A percentile compares a stretch with the other conserved stretches of the same genome.
These are phyloP conservation scores for Drosophila quasianomalipes DNA, from an alignment of 2,888 invertebrate species.

Conservation along the genomic window DNA sequence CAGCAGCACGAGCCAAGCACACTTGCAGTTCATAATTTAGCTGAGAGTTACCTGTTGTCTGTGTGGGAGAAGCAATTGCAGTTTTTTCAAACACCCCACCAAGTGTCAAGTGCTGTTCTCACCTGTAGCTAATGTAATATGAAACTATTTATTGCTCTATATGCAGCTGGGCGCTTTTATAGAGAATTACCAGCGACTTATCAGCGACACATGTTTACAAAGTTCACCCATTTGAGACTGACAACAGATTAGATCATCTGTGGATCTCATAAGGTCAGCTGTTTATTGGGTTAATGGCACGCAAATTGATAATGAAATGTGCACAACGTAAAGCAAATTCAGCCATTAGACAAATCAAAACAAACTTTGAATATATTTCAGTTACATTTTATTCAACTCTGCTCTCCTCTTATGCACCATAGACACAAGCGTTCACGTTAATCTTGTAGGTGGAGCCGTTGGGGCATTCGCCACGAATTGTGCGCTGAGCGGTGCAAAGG, in stretches of 20 bases:
- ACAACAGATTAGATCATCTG: constrained; percentile 4
- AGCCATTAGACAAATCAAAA: constrained; percentile 23
- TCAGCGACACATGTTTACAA: constrained; percentile 36
- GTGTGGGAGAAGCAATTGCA: background rate
- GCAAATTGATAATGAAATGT: constrained; percentile 36
- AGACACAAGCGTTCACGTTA: constrained; percentile 81
- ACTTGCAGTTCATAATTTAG: constrained; percentile 52
- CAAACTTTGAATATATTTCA: constrained; percentile 15
- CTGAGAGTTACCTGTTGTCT: background rate
- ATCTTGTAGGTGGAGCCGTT: constrained; percentile 67
- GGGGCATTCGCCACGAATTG: constrained; percentile 82
- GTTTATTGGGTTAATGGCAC: constrained; percentile 42
- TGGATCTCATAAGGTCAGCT: constrained; percentile 12
- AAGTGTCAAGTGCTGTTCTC: constrained; percentile 8
- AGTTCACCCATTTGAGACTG: constrained; percentile 21
- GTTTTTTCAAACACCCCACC: constrained; percentile 5
- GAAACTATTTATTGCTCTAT: constrained; percentile 42
- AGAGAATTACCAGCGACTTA: constrained; percentile 31
- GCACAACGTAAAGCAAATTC: constrained; percentile 9
- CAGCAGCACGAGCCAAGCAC: constrained; percentile 57
- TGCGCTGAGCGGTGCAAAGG: constrained; percentile 72
- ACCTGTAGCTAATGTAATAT: constrained; percentile 39
- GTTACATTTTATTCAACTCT: constrained; percentile 37
- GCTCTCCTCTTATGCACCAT: constrained; percentile 13
- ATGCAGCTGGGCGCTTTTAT: constrained; percentile 48